phyloP scores from a whole-genome alignment of 2,797 vertebrate genomes.

The Smutsia gigantea region DNA sequence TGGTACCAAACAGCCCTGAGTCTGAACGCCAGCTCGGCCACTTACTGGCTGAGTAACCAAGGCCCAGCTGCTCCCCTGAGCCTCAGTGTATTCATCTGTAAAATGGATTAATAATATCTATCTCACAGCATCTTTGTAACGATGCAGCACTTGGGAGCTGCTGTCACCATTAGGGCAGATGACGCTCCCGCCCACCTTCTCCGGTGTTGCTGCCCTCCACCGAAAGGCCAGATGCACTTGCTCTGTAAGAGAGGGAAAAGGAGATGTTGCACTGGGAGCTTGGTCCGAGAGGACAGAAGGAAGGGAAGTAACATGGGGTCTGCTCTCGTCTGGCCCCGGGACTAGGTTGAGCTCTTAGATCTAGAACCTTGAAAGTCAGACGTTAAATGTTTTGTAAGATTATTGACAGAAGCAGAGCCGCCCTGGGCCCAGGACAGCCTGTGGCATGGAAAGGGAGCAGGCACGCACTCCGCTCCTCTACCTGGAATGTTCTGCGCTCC shows the following conservation, averaged over 20 bases:
- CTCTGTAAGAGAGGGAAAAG: background rate
- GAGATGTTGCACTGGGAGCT: background rate
- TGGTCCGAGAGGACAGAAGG: background rate
- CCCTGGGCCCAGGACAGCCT: background rate
- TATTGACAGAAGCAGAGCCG: background rate
- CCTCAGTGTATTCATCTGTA: background rate
- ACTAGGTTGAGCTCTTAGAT: background rate
- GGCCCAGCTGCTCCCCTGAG: background rate
- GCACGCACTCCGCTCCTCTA: background rate
- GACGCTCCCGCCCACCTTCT: too few relatives aligned
- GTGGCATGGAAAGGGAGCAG: background rate
- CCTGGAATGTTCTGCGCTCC: background rate
- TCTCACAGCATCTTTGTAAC: background rate
- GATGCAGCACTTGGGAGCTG: background rate
- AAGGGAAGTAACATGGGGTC: background rate
- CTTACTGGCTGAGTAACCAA: background rate
- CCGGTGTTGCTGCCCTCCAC: background rate
- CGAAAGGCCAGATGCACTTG: background rate
- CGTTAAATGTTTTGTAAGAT: background rate
- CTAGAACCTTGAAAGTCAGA: background rate
- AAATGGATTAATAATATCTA: background rate
- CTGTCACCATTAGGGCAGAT: too few relatives aligned
- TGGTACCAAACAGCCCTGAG: background rate
- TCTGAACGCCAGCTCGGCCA: background rate
- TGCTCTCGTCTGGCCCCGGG: too few relatives aligned